Conservation (phyloP, 92 coral and sea anemone species). For the Parazoanthus darwini region DNA sequence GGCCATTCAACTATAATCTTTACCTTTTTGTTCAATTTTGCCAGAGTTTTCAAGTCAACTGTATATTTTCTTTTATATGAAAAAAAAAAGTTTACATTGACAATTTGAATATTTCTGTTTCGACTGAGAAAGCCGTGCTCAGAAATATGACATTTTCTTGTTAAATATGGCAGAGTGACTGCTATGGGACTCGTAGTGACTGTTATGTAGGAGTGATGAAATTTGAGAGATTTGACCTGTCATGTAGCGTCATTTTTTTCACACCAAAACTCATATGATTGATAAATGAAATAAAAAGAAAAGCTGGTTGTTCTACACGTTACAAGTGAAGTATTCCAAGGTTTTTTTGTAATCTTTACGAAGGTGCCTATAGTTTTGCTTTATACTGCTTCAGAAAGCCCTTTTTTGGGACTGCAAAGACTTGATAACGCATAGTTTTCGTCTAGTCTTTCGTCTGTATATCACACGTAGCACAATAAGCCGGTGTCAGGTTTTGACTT, state of each 20-base stretch:
- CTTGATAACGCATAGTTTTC: slow-evolving; percentile 31
- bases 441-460: slow-evolving; percentile 47
- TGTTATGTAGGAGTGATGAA: slow-evolving; percentile 1
- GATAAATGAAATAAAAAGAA: slow-evolving; percentile 28
- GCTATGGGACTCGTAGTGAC: neutral
- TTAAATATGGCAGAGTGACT: slow-evolving; percentile 22
- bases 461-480: slow-evolving; percentile 40
- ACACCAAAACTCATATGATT: neutral
- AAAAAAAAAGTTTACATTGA: neutral
- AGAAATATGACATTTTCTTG: neutral
- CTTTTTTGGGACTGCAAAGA: neutral
- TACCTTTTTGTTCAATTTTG: slow-evolving; percentile 24
- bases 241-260: slow-evolving; percentile 18
- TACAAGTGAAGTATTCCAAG: neutral
- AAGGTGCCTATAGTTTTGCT: neutral
- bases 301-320: neutral
- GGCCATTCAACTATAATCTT: slow-evolving; percentile 32
- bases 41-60: neutral
- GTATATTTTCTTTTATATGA: neutral
- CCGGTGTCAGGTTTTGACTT: slow-evolving; percentile 46
- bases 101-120: neutral
- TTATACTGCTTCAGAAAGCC: neutral
- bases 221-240: slow-evolving; percentile 44
- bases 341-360: neutral
- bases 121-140: neutral